Conservation (phyloP, 2,888 invertebrate genomes). For the Melitaea athalia region DNA sequence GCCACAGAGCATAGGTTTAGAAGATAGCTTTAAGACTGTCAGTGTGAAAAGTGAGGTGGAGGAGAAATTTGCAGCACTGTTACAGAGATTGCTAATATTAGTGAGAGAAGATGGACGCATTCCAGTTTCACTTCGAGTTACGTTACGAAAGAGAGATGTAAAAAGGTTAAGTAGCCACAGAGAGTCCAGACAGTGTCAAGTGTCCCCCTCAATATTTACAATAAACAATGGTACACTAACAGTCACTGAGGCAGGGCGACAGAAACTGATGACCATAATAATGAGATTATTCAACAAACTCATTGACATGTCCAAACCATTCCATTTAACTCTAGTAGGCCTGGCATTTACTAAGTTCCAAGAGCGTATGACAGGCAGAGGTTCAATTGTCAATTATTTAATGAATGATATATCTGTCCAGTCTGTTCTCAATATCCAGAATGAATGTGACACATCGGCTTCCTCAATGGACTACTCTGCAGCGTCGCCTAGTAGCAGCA, state of each 20-base stretch:
- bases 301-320: slow-evolving; percentile 87
- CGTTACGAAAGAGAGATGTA: slow-evolving; percentile 87
- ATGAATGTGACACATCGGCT: slow-evolving; percentile 76
- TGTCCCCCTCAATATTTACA: slow-evolving; percentile 85
- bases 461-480: slow-evolving; percentile 77
- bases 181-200: slow-evolving; percentile 89
- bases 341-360: slow-evolving; percentile 91
- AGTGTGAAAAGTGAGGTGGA: slow-evolving; percentile 88
- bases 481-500: slow-evolving; percentile 74
- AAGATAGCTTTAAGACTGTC: slow-evolving; percentile 89
- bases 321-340: slow-evolving; percentile 91
- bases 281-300: slow-evolving; percentile 90
- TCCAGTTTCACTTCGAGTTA: slow-evolving; percentile 88
- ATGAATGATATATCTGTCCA: slow-evolving; percentile 90
- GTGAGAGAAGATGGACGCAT: slow-evolving; percentile 90
- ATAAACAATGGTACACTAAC: slow-evolving; percentile 73
- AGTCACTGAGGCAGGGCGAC: slow-evolving; percentile 80
- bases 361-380: slow-evolving; percentile 85
- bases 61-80: slow-evolving; percentile 85
- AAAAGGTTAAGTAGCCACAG: slow-evolving; percentile 86
- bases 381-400: slow-evolving; percentile 88
- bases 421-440: slow-evolving; percentile 86
- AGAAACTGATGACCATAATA: slow-evolving; percentile 85
- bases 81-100: slow-evolving; percentile 86
- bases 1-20: slow-evolving; percentile 90